Base-by-base conservation (phyloP, 2,888 invertebrate genomes). In the Notodonta ziczac region DNA sequence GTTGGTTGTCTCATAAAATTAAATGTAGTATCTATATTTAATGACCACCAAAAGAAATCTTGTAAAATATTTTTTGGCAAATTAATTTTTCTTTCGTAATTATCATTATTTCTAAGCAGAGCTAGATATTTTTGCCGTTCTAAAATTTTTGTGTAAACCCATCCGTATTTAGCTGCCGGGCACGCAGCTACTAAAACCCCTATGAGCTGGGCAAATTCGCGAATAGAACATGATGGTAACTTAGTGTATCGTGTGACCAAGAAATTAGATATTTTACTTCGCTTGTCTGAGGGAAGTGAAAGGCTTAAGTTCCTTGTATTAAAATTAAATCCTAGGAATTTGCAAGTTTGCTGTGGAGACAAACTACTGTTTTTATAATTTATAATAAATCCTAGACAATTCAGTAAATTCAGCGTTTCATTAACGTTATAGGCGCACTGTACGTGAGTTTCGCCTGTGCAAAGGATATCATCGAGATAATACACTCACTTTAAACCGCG, bases 71-170 rank as follows among this genome's bases (percentile, higher is more conserved):
- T 10, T 6, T 14, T 14, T 2, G 52, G 12, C 3, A 56, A 42
- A n/a, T 50, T 62, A 0, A 63, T 35, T 42, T 60, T 62, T 2
- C 44, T 13, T 7, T 67, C 61, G 32, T 52, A 65, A 48, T 42
- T 61, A 4, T 35, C 5, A n/a, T 61, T 46, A 46, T 53, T 35
- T 35, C 24, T 3, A 48, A 52, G n/a, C n/a, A n/a, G n/a, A 0
- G 62, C 64, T n/a, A 73, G 12, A 35, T 56, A 71, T 48, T 70
- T 73, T 42, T 63, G 46, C 24, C 68, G 40, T 51, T 72, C 72
- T 14, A 67, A 57, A 10, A 53, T 59, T 51, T 71, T 71, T 68
- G n/a, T n/a, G n/a, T n/a, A n/a, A n/a, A n/a, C n/a, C n/a, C n/a
- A n/a, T n/a, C n/a, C n/a, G n/a, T n/a, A 70, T 44, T 60, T 60